Conservation (phyloP, 23 tunicate genomes). For the Clavelina lepadiformis region DNA sequence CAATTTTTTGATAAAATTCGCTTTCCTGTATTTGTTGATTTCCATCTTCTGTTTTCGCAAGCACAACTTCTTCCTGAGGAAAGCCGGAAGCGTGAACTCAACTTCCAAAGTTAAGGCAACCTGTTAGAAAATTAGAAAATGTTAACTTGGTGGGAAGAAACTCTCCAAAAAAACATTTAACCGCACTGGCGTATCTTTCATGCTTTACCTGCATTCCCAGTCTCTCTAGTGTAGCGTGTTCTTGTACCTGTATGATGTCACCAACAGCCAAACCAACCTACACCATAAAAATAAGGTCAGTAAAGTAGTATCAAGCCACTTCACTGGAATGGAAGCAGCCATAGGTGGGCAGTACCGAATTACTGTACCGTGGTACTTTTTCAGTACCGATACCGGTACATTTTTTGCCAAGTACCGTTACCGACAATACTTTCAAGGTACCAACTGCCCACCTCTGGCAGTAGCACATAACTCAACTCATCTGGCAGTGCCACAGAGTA, state of each 20-base stretch:
- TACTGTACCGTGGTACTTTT: too few species aligned
- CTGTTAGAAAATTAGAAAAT: slow-evolving; percentile 21
- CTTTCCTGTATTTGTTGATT: slow-evolving; percentile 77
- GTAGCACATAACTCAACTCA: background rate
- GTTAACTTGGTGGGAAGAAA: too few species aligned
- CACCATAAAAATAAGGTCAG: too few species aligned
- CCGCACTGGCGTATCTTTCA: too few species aligned
- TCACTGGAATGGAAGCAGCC: background rate
- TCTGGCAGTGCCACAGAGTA: background rate
- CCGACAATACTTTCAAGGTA: too few species aligned
- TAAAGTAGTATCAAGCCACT: background rate
- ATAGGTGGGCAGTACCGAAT: too few species aligned
- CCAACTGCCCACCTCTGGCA: too few species aligned
- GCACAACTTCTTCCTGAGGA: slow-evolving; percentile 58
- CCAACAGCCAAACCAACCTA: slow-evolving; percentile 99
- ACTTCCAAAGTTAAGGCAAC: slow-evolving; percentile 87
- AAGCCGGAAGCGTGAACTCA: slow-evolving; percentile 81
- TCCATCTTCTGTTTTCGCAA: slow-evolving; percentile 78
- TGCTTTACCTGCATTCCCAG: slow-evolving; percentile 79
- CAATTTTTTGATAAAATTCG: slow-evolving; percentile 71
- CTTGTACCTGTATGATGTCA: slow-evolving; percentile 92
- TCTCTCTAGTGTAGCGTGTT: slow-evolving; percentile 94
- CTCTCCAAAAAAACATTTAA: too few species aligned
- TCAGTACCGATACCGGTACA: too few species aligned
- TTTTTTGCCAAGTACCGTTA: too few species aligned